phyloP scores from a whole-genome alignment of 2,888 invertebrate species.

The Diarsia brunnea region DNA sequence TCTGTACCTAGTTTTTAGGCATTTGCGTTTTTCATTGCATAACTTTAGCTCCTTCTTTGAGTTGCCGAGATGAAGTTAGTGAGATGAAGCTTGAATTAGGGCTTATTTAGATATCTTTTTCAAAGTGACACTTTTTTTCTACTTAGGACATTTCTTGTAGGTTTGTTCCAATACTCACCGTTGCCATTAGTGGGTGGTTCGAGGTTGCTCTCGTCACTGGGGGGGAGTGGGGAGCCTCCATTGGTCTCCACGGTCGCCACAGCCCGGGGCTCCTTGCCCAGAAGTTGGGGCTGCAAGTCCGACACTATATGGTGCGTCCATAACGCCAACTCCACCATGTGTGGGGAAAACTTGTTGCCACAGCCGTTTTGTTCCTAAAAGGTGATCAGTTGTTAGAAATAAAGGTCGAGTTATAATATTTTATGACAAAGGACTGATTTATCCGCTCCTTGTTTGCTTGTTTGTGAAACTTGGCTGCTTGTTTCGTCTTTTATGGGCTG shows the following conservation, averaged over 20 bases:
- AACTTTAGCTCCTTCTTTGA: background rate
- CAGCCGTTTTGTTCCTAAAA: slow-evolving; percentile 89
- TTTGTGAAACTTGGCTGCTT: background rate
- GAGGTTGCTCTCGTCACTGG: slow-evolving; percentile 95
- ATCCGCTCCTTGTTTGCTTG: background rate
- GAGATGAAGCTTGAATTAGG: background rate
- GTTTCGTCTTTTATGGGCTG: background rate
- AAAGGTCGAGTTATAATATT: background rate
- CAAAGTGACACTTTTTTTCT: background rate
- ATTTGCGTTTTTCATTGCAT: no score
- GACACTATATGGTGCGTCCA: slow-evolving; percentile 98
- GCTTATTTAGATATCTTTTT: background rate
- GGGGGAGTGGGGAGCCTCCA: slow-evolving; percentile 90
- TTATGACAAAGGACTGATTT: background rate
- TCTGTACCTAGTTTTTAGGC: no score
- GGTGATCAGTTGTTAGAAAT: slow-evolving; percentile 3
- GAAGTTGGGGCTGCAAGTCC: slow-evolving; percentile 95
- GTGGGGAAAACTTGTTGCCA: slow-evolving; percentile 93
- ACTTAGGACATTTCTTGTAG: background rate
- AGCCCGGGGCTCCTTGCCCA: slow-evolving; percentile 93
- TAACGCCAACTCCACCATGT: slow-evolving; percentile 96
- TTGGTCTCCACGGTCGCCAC: slow-evolving; percentile 85
- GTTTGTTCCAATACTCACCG: slow-evolving; percentile 72
- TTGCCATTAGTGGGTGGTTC: slow-evolving; percentile 92
- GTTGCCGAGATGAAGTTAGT: no score